Percentiles rank a stretch among this genome's conserved stretches.
These are phyloP conservation scores for Bembecia ichneumoniformis DNA, from an alignment of 2,888 invertebrate genomes.

Conservation along the genomic window DNA sequence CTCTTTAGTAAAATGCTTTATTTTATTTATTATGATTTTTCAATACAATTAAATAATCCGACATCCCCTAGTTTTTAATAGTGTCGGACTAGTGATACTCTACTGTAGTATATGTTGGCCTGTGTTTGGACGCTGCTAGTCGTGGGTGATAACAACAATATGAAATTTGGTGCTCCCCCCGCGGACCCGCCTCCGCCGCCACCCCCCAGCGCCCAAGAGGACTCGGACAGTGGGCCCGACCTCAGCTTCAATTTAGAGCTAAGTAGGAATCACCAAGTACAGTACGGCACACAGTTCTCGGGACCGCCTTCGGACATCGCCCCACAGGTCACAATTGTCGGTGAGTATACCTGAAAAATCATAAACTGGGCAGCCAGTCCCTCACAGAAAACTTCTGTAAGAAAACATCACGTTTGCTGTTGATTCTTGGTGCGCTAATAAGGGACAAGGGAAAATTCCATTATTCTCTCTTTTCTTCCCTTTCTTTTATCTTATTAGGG, in stretches of 20 bases:
- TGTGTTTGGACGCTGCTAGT: constrained; percentile 49
- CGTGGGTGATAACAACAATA: constrained; percentile 43
- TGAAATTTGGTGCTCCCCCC: constrained; percentile 54
- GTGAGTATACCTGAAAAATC: constrained; percentile 32
- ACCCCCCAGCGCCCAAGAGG: constrained; percentile 42
- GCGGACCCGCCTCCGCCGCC: constrained; percentile 70
- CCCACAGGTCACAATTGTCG: constrained; percentile 55
- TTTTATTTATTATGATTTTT: too few species aligned
- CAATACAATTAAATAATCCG: too few species aligned
- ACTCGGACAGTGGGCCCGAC: constrained; percentile 51
- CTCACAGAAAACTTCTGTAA: too few species aligned
- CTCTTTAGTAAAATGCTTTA: too few species aligned
- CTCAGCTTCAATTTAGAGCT: constrained; percentile 80
- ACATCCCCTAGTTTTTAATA: too few species aligned
- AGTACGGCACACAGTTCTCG: constrained; percentile 80
- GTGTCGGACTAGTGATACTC: too few species aligned
- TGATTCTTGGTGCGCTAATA: too few species aligned
- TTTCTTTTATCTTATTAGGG: too few species aligned
- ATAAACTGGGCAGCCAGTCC: too few species aligned
- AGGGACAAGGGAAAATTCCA: too few species aligned
- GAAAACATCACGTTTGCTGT: background rate
- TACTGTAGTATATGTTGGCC: background rate
- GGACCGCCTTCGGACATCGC: constrained; percentile 18
- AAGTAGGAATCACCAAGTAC: constrained; percentile 78
- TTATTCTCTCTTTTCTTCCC: too few species aligned